Conservation (phyloP, 2,797 vertebrate species). For the Antrozous pallidus region DNA sequence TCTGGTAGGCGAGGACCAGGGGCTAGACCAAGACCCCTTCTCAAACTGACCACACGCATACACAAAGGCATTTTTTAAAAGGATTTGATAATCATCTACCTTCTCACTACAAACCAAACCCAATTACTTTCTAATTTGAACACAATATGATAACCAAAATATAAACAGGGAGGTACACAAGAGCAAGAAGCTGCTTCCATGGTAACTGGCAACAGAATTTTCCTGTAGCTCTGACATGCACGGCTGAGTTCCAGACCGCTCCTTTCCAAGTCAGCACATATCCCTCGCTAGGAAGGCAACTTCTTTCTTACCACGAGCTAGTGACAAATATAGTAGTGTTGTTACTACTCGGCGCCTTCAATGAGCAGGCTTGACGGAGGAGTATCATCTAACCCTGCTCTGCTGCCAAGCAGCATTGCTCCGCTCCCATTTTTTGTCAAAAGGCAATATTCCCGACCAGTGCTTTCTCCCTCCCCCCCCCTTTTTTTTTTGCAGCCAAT, state of each 20-base stretch:
- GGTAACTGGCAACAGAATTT: constrained; percentile 80
- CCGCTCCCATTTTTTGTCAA: constrained; percentile 46
- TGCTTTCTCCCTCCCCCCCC: neutral
- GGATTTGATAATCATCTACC: constrained; percentile 32
- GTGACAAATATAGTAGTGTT: constrained; percentile 46
- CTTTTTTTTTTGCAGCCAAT: constrained; percentile 54
- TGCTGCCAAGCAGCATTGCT: neutral
- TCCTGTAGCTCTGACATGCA: constrained; percentile 75
- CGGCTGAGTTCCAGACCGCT: constrained; percentile 63
- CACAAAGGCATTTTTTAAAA: neutral
- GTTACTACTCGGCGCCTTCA: constrained; percentile 35
- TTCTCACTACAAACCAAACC: constrained; percentile 66
- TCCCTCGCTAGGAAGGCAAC: constrained; percentile 55
- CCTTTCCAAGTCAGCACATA: constrained; percentile 64
- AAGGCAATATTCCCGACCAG: constrained; percentile 40
- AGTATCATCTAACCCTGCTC: neutral
- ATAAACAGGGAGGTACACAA: constrained; percentile 69
- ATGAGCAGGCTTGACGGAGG: constrained; percentile 14
- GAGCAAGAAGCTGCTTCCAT: constrained; percentile 81
- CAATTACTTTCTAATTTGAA: constrained; percentile 77
- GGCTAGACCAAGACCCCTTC: neutral
- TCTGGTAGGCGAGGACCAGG: neutral
- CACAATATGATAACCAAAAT: constrained; percentile 68
- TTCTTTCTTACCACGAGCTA: constrained; percentile 58
- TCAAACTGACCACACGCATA: neutral